Evolutionary conservation across 1,140 invertebrate species (phyloP).

Genomic region (Ditylenchus dipsaci): DNA sequence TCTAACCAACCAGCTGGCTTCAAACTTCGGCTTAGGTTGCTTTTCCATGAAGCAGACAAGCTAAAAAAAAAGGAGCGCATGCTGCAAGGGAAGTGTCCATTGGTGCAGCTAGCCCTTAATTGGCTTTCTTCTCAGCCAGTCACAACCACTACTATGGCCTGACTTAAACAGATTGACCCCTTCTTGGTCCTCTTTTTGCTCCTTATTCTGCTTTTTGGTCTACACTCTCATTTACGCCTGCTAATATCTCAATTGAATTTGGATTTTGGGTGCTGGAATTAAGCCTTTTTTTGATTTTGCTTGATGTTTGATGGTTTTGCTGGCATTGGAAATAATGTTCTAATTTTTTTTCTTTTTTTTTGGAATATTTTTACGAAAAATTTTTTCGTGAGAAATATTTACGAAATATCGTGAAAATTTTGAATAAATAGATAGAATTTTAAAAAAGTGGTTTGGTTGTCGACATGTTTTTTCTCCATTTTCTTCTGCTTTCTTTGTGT

Average conservation of each 20-base stretch:
- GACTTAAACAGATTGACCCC: conserved; percentile 2
- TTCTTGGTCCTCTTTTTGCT: not conserved
- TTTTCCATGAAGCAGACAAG: too few relatives aligned
- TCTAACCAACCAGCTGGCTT: too few relatives aligned
- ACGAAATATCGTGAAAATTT: not conserved
- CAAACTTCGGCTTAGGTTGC: too few relatives aligned
- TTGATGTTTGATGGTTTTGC: not conserved
- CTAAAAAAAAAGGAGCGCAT: too few relatives aligned
- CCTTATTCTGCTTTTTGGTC: not conserved
- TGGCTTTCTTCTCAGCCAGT: not conserved
- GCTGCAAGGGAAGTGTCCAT: too few relatives aligned
- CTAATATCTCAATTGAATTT: too few relatives aligned
- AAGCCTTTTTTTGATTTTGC: too few relatives aligned
- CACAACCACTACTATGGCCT: not conserved
- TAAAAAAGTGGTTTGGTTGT: too few relatives aligned
- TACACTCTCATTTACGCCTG: not conserved
- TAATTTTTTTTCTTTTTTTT: not conserved
- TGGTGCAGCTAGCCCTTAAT: not conserved
- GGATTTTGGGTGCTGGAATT: too few relatives aligned
- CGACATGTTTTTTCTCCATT: too few relatives aligned
- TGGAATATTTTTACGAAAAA: not conserved
- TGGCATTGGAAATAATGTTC: not conserved
- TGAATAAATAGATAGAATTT: too few relatives aligned
- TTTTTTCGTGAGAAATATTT: not conserved
- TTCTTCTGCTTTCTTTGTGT: too few relatives aligned